A percentile compares a stretch with the other conserved stretches of the same genome.
Evolutionary conservation across 2,797 vertebrate genomes (phyloP).

Genomic region (Semaprochilodus insignis): DNA sequence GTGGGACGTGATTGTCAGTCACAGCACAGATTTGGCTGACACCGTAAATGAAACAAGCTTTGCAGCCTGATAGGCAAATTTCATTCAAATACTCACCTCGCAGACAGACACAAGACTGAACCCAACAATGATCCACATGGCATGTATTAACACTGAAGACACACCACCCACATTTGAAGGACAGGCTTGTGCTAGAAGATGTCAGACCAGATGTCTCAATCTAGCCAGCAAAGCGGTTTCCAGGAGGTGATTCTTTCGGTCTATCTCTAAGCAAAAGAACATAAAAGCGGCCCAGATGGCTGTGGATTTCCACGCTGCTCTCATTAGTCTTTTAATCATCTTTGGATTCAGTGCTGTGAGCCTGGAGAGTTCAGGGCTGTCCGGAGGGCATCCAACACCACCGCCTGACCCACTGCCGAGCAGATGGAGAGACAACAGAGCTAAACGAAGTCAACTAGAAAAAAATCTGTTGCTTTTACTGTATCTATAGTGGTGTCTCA

Average conservation of each 20-base stretch:
- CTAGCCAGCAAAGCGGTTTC: slow-evolving; percentile 39
- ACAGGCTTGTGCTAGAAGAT: slow-evolving; percentile 47
- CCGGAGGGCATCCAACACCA: slow-evolving; percentile 40
- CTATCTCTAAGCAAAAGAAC: slow-evolving; percentile 38
- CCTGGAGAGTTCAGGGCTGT: slow-evolving; percentile 40
- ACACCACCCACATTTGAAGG: slow-evolving; percentile 52
- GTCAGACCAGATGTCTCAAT: slow-evolving; percentile 48
- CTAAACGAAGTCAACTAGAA: neutral
- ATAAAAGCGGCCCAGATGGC: slow-evolving; percentile 54
- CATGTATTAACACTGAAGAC: slow-evolving; percentile 43
- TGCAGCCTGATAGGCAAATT: slow-evolving; percentile 17
- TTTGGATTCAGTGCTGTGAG: slow-evolving; percentile 34
- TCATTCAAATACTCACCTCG: slow-evolving; percentile 29
- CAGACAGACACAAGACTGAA: slow-evolving; percentile 9
- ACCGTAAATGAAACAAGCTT: slow-evolving; percentile 12
- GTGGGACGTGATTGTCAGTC: neutral
- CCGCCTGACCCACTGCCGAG: slow-evolving; percentile 31
- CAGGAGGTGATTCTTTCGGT: slow-evolving; percentile 42
- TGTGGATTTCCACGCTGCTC: slow-evolving; percentile 52
- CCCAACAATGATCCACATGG: slow-evolving; percentile 46
- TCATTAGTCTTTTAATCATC: slow-evolving; percentile 62
- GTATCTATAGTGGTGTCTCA: neutral
- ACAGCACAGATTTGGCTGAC: slow-evolving; percentile 9
- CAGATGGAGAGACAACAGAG: slow-evolving; percentile 34
- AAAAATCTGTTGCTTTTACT: neutral